These are phyloP conservation scores for Petroica traversi DNA, from an alignment of 2,113 vertebrate species.

Conservation along the genomic window DNA sequence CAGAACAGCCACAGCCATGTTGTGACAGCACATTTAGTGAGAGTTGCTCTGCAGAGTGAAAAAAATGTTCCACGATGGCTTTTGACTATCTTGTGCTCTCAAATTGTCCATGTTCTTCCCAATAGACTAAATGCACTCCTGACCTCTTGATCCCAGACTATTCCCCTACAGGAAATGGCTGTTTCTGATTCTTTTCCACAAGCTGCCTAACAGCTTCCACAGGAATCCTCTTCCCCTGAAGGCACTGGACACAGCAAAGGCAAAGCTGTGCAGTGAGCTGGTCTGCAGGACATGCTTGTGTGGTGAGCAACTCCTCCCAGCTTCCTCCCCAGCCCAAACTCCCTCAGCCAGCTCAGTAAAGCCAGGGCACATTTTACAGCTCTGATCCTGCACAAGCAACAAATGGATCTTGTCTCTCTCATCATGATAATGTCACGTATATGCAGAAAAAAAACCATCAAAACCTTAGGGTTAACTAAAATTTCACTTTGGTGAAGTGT, in stretches of 20 bases:
- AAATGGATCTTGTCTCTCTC: neutral
- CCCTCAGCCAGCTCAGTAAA: neutral
- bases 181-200: neutral
- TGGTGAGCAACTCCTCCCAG: neutral
- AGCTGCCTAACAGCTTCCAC: neutral
- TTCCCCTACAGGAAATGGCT: neutral
- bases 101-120: neutral
- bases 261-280: neutral
- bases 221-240: neutral
- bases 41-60: neutral
- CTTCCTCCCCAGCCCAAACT: neutral
- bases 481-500: neutral
- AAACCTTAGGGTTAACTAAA: neutral
- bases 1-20: neutral
- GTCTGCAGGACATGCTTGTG: neutral
- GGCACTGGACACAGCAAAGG: neutral
- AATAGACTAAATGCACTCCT: neutral
- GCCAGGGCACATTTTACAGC: neutral
- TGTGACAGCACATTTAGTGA: neutral
- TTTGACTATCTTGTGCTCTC: neutral
- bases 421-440: neutral
- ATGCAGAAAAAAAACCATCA: rapidly evolving
- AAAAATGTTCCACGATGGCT: neutral
- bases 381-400: neutral
- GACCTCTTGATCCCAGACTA: neutral